Percentiles rank a stretch among this genome's conserved stretches.
phyloP scores from a whole-genome alignment of 2,888 invertebrate species.

The Pandemis corylana region DNA sequence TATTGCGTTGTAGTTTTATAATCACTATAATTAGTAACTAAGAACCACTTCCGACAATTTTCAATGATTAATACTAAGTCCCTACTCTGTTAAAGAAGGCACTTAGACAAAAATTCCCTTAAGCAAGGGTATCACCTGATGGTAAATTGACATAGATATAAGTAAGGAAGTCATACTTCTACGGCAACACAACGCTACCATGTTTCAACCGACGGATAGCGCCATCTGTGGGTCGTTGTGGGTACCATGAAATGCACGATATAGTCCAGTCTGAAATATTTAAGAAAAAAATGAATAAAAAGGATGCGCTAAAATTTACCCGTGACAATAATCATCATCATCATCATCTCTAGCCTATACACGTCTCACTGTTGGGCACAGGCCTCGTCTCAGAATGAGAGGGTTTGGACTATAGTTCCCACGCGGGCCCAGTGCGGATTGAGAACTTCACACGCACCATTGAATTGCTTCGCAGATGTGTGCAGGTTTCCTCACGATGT shows the following conservation, averaged over 20 bases:
- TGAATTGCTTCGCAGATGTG: too few relatives aligned
- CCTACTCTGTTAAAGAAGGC: not conserved
- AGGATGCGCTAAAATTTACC: too few relatives aligned
- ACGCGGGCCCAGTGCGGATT: too few relatives aligned
- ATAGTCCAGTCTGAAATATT: not conserved
- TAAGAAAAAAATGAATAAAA: not conserved
- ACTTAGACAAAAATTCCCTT: slow-evolving; percentile 1
- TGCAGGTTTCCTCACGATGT: too few relatives aligned
- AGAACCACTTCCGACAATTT: not conserved
- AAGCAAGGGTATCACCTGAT: not conserved
- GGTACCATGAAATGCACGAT: not conserved
- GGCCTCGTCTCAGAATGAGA: too few relatives aligned
- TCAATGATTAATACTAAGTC: not conserved
- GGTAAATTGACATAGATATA: not conserved
- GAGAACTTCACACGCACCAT: too few relatives aligned
- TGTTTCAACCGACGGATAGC: not conserved
- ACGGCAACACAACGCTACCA: not conserved
- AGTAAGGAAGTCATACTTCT: not conserved
- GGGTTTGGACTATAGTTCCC: too few relatives aligned
- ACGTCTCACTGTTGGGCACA: too few relatives aligned
- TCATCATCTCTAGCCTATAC: too few relatives aligned
- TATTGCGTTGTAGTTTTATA: too few relatives aligned
- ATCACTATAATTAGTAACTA: not conserved
- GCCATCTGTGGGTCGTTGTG: not conserved
- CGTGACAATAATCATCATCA: too few relatives aligned